Evolutionary conservation across 30 jellyfish, hydroid and myxozoan species (phyloP), one percentile per base, ranked within the genome.

Genomic region (Aurelia coerulea): DNA sequence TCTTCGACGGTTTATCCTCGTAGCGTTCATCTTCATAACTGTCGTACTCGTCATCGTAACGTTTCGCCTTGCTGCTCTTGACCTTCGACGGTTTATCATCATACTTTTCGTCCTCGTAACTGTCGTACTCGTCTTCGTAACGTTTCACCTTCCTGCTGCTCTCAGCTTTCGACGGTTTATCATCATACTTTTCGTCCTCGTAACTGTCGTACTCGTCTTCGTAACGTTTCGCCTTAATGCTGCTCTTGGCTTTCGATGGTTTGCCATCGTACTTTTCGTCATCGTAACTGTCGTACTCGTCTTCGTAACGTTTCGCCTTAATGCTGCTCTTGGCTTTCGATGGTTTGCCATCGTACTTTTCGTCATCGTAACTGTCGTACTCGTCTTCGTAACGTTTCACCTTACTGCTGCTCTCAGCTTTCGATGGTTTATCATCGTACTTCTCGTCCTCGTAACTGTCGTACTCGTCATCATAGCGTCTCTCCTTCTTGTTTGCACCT

Each of bases 341-440:
- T 42, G 39, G 59, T 42, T 17, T 73, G 0, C 18, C 23, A 18
- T 66, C 74, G 4, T 50, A 23, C 74, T 75, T 15, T 33, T 68
- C 84, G n/a, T 81, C 90, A 50, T 68, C 90, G 19, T 66, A 68
- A 13, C 42, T 69, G 74, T 66, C 76, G 50, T 65, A 32, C 18
- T 75, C 56, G 42, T 49, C 29, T 4, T 68, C 35, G 14, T 31
- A 16, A 12, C 29, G 29, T n/a, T 13, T 15, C 11, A 3, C 32
- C 35, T 60, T 23, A 0, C 12, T 59, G 31, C 18, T 56, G n/a
- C 46, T 65, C 88, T 6, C 42, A 10, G 59, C 18, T 52, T n/a
- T 46, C 59, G 16, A 11, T 41, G 39, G 59, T 65, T 17, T 73
- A 7, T 46, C 46, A 18, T 66, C 74, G 15, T 50, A 23, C 74